Evolutionary conservation across 2,888 invertebrate genomes (phyloP).

Genomic region (Linnaemya vulpina): DNA sequence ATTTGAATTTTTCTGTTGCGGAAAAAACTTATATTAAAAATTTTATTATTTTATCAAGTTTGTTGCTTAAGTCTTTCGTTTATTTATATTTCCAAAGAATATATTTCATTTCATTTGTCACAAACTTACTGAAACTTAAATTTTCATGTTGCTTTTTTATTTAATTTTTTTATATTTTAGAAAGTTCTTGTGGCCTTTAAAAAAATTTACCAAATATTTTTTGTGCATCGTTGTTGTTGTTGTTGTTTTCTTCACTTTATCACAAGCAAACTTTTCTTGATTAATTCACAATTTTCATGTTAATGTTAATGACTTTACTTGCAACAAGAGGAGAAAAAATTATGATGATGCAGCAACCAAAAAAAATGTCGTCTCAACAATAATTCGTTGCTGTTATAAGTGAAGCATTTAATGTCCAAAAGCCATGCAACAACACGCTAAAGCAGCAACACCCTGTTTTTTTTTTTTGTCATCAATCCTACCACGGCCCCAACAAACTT

Average conservation of each 20-base stretch:
- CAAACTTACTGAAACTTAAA: background rate
- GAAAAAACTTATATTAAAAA: too few relatives aligned
- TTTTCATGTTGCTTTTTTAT: conserved; percentile 44
- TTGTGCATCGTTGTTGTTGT: background rate
- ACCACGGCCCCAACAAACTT: background rate
- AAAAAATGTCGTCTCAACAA: conserved; percentile 30
- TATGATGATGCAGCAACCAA: too few relatives aligned
- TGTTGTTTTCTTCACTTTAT: conserved; percentile 6
- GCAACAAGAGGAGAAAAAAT: background rate
- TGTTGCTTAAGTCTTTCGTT: conserved; percentile 43
- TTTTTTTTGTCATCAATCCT: conserved; percentile 55
- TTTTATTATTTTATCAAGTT: conserved; percentile 13
- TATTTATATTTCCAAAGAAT: background rate
- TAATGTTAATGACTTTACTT: conserved; percentile 70
- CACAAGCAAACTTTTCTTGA: conserved; percentile 62
- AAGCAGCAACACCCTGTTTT: conserved; percentile 66
- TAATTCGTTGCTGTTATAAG: conserved; percentile 70
- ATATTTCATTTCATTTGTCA: background rate
- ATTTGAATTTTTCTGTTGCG: too few relatives aligned
- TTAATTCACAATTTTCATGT: conserved; percentile 71
- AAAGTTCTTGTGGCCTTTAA: conserved; percentile 45
- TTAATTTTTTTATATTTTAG: conserved; percentile 23
- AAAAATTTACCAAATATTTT: background rate
- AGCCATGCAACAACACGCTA: conserved; percentile 65
- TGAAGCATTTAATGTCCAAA: conserved; percentile 68